Evolutionary conservation across 2,888 invertebrate genomes (phyloP), one percentile per base, ranked within the genome.

Genomic region (Lithodes maja): DNA sequence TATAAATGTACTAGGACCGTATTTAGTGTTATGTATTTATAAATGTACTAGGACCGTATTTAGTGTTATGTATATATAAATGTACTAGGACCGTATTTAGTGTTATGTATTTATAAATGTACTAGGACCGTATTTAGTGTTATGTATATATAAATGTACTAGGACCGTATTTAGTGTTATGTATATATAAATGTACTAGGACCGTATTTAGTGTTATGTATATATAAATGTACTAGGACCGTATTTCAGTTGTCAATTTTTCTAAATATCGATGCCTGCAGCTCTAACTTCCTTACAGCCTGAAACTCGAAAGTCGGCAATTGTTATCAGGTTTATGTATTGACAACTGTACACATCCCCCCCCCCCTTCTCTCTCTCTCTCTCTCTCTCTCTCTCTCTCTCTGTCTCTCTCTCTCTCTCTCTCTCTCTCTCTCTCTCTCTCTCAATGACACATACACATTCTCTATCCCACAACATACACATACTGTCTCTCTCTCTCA

Each of bases 341-440:
- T 61, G 5, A 12, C 5, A 9, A 12, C 5, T 12, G 5, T 12
- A 9, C 61, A 9, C 61, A 33, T 33, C 33, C 33, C 33, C 33
- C 33, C 33, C 33, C 33, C 33, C 33, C 33, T 33, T 33, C 33
- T 61, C 61, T 61, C 61, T 61, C 61, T 61, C 61, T 61, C 61
- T 61, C 61, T 61, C 61, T 61, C 61, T 61, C 61, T 61, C 61
- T 61, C 61, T 61, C 61, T 61, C 61, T 61, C 61, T 61, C 61
- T 61, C 61, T 61, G 1, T 61, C 61, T 61, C 61, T 61, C 61
- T 61, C 61, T 9, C 12, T 61, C 5, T 9, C 33, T 33, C 33
- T 33, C 33, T 33, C 33, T 33, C 33, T 33, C 33, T 33, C 33
- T 33, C 33, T 33, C 33, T 33, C 33, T 33, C 33, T 33, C 33